Evolutionary conservation across 2,797 vertebrate genomes (phyloP).

Genomic region (Schizopygopsis pylzovi): DNA sequence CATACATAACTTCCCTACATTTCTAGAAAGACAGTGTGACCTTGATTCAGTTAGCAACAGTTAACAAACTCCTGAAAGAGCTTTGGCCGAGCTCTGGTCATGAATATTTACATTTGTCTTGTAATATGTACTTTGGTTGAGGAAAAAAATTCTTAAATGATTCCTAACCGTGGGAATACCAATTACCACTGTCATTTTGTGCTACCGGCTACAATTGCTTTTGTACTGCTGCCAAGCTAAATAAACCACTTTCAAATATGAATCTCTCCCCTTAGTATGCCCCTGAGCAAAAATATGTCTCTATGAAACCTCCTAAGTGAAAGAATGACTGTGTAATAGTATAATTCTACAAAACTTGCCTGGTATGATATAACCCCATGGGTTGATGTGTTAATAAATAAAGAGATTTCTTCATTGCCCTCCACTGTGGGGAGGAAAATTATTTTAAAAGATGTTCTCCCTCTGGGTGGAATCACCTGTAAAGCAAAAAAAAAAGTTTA

Average conservation of each 20-base stretch:
- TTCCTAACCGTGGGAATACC: background rate
- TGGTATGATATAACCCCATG: conserved; percentile 94
- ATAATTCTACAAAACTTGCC: conserved; percentile 73
- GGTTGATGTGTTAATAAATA: conserved; percentile 99
- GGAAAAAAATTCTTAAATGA: background rate
- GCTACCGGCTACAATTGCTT: background rate
- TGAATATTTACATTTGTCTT: background rate
- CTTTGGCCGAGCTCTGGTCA: no score
- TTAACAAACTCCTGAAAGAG: background rate
- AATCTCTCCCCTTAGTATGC: background rate
- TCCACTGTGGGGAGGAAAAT: conserved; percentile 95
- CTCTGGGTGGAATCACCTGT: conserved; percentile 93
- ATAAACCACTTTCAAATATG: conserved; percentile 10
- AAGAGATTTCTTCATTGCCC: conserved; percentile 93
- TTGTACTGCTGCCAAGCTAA: conserved; percentile 6
- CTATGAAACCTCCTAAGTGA: background rate
- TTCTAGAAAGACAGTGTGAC: background rate
- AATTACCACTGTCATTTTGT: background rate
- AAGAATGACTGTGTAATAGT: background rate
- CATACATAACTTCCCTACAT: background rate
- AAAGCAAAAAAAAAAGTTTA: conserved; percentile 11
- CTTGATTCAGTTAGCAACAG: background rate
- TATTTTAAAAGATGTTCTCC: conserved; percentile 93
- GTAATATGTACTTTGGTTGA: background rate
- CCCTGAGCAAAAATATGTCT: background rate